These are phyloP conservation scores for Zaprionus camerounensis DNA, from an alignment of 1,140 invertebrate species.

Conservation along the genomic window DNA sequence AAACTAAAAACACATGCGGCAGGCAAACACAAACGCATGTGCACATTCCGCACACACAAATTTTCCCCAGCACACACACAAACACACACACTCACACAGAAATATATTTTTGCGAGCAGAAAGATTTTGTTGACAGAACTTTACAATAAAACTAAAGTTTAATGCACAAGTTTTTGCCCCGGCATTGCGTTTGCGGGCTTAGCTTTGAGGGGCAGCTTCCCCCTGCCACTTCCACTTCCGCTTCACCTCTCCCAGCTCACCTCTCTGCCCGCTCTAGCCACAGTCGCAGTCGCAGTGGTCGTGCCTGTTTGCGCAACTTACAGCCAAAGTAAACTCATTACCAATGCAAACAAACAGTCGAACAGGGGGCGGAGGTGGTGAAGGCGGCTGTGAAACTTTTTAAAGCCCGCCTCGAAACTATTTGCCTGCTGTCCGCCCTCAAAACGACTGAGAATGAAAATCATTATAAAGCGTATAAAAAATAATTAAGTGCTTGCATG, in stretches of 20 bases:
- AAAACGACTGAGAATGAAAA: constrained; percentile 48
- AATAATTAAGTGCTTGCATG: constrained; percentile 68
- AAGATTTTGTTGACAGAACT: constrained; percentile 78
- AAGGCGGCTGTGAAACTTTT: constrained; percentile 52
- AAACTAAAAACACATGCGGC: constrained; percentile 62
- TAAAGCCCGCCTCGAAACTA: constrained; percentile 57
- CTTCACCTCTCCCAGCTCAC: not conserved
- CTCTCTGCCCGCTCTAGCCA: not conserved
- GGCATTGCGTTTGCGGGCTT: constrained; percentile 43
- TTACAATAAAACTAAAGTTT: constrained; percentile 81
- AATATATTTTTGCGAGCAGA: constrained; percentile 54
- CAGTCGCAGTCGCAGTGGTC: constrained; percentile 47
- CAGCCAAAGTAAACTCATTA: constrained; percentile 81
- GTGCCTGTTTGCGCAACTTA: constrained; percentile 75
- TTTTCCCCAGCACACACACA: not conserved
- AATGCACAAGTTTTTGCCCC: constrained; percentile 71
- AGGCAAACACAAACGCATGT: constrained; percentile 22
- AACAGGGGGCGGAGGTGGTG: constrained; percentile 46
- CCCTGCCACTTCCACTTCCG: constrained; percentile 14
- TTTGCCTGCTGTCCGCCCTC: constrained; percentile 45
- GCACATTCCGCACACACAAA: constrained; percentile 16
- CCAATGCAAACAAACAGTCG: constrained; percentile 81
- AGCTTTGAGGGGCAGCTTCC: constrained; percentile 47
- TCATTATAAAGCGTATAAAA: constrained; percentile 65
- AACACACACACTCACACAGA: not conserved